Conservation (phyloP, 2,797 vertebrate species). For the Sphaeramia orbicularis region DNA sequence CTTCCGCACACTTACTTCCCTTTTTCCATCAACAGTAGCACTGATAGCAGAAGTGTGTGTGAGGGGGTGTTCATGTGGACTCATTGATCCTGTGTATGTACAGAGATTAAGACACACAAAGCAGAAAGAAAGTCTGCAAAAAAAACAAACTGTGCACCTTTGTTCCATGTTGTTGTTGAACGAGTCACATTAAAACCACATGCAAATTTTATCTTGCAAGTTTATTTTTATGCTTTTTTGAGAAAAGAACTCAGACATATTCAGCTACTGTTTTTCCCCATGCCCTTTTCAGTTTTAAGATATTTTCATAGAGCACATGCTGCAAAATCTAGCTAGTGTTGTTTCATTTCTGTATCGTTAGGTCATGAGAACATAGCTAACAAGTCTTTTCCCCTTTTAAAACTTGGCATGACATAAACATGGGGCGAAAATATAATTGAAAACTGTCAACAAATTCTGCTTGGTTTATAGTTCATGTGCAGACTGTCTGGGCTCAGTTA, state of each 20-base stretch:
- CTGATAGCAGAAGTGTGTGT: slow-evolving; percentile 63
- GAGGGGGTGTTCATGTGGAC: slow-evolving; percentile 21
- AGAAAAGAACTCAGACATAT: neutral
- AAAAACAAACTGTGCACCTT: slow-evolving; percentile 3
- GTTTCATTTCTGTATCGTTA: slow-evolving; percentile 1
- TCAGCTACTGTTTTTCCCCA: neutral
- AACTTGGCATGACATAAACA: neutral
- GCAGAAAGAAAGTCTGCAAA: neutral
- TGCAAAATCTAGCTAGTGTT: neutral
- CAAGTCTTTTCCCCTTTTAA: neutral
- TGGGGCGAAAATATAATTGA: neutral
- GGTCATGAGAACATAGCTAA: neutral
- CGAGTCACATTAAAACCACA: slow-evolving; percentile 52
- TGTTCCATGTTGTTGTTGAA: slow-evolving; percentile 27
- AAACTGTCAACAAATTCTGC: neutral
- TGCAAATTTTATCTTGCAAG: slow-evolving; percentile 48
- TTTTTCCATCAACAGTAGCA: slow-evolving; percentile 75
- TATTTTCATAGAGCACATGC: neutral
- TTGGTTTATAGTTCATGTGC: neutral
- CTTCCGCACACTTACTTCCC: slow-evolving; percentile 68
- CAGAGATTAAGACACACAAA: slow-evolving; percentile 20
- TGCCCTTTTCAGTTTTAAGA: neutral
- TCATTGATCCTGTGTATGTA: slow-evolving; percentile 14
- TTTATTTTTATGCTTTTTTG: slow-evolving; percentile 12
- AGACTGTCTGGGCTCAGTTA: neutral